Evolutionary conservation across 2,113 vertebrate genomes (phyloP), one percentile per base, ranked within the genome.

Genomic region (Crypturellus undulatus): DNA sequence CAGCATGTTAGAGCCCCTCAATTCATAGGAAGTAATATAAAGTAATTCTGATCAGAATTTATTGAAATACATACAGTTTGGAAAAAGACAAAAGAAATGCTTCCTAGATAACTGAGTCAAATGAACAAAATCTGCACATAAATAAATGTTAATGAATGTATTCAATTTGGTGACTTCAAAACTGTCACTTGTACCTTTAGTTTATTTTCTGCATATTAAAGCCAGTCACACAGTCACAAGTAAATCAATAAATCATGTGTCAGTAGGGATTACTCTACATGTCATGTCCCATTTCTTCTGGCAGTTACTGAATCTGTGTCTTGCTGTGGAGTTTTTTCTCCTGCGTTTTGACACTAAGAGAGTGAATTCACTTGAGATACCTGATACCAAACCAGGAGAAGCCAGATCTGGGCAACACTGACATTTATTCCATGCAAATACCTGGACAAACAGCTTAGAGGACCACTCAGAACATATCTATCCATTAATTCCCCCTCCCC

Each of bases 391-490:
- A 22, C 12, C 2, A 3, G 45, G 42, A 76, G 20, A 22, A 82
- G 47, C 7, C 2, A 20, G 9, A 71, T 14, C 15, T 7, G 42
- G 51, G 20, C 51, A 83, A 20, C 26, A 75, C 47, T 73, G 1
- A 20, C 21, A 49, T 0, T 18, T n/a, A 26, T 25, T 63, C 21
- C 4, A 8, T 0, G 6, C 6, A 43, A 85, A 43, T 0, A 3
- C 8, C 2, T 2, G 36, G 59, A 30, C 62, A 72, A 84, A 78
- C 52, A 77, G 45, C 25, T 91, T 21, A 0, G 1, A 1, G 4
- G 84, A 47, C 21, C 19, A 2, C 6, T 11, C 1, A 2, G 51
- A 12, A n/a, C 76, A 43, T 34, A 75, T 72, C 40, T 38, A 79
- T 21, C 10, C 79, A 42, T 64, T 5, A 18, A 79, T 30, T 26